phyloP scores from a whole-genome alignment of 2,797 vertebrate species.

The Myotis planiceps region DNA sequence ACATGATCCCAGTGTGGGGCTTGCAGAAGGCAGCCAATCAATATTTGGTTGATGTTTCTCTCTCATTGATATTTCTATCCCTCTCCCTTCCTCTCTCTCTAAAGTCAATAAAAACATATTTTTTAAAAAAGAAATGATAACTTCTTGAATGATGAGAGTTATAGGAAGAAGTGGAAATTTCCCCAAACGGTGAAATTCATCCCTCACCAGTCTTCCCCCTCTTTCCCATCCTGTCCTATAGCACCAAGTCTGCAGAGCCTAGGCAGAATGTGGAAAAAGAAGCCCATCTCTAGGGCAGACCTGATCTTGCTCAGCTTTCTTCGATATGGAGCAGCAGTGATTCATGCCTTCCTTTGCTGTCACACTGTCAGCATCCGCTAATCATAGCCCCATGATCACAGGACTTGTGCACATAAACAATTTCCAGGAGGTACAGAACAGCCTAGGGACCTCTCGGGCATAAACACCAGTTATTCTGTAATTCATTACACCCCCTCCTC shows the following conservation, averaged over 20 bases:
- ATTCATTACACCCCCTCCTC: conserved; percentile 58
- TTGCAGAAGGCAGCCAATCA: too few relatives aligned
- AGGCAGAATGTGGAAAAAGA: conserved; percentile 41
- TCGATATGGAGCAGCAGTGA: conserved; percentile 74
- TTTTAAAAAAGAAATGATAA: neutral
- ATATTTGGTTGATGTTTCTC: too few relatives aligned
- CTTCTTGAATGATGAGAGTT: neutral
- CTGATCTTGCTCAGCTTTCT: conserved; percentile 69
- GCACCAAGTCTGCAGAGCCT: neutral
- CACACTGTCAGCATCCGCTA: conserved; percentile 81
- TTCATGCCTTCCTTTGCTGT: conserved; percentile 83
- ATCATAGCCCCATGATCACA: conserved; percentile 83
- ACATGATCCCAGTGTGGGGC: too few relatives aligned
- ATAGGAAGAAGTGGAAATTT: conserved; percentile 29
- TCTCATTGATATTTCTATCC: too few relatives aligned
- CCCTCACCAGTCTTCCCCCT: neutral
- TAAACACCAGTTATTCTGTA: conserved; percentile 68
- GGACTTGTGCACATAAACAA: conserved; percentile 75
- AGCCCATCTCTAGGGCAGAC: conserved; percentile 53
- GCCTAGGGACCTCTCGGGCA: conserved; percentile 50
- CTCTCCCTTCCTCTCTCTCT: too few relatives aligned
- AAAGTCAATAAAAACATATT: too few relatives aligned
- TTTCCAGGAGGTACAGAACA: conserved; percentile 75
- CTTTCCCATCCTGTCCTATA: neutral
- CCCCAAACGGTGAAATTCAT: conserved; percentile 29